Conservation (phyloP, 2,113 vertebrate genomes). For the Melanerpes aurifrons region DNA sequence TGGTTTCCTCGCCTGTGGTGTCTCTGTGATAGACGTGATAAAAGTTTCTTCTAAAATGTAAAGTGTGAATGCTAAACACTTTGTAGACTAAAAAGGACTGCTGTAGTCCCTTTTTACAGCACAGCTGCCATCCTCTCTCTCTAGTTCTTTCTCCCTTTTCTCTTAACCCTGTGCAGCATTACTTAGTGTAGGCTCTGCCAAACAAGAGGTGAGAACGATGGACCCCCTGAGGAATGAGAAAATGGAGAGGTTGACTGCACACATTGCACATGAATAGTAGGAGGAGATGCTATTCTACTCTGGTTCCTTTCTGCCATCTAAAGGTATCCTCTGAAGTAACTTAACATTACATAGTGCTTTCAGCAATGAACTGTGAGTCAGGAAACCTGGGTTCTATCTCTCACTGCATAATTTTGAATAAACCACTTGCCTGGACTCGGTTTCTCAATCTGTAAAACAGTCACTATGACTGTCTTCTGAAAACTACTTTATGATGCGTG, state of each 20-base stretch:
- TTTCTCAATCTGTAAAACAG: constrained; percentile 33
- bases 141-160: constrained; percentile 35
- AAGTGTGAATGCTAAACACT: constrained; percentile 28
- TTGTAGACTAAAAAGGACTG: not conserved
- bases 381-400: constrained; percentile 35
- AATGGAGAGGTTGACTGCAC: constrained; percentile 60
- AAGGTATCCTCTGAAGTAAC: constrained; percentile 62
- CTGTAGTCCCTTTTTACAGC: not conserved
- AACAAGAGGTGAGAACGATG: constrained; percentile 71
- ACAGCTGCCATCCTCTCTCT: constrained; percentile 34
- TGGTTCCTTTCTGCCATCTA: constrained; percentile 66
- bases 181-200: constrained; percentile 55
- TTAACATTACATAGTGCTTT: constrained; percentile 29
- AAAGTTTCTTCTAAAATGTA: constrained; percentile 36
- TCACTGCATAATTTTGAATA: constrained; percentile 25
- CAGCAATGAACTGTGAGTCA: constrained; percentile 34
- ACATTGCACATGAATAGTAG: constrained; percentile 57
- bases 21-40: constrained; percentile 2
- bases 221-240: constrained; percentile 71
- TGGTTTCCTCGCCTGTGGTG: constrained; percentile 8
- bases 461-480: not conserved
- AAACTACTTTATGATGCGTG: not conserved
- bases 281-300: constrained; percentile 50
- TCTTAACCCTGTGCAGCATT: constrained; percentile 45
- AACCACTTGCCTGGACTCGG: constrained; percentile 6